Base-by-base conservation (phyloP, 2,888 invertebrate genomes). In the Craniophora ligustri region DNA sequence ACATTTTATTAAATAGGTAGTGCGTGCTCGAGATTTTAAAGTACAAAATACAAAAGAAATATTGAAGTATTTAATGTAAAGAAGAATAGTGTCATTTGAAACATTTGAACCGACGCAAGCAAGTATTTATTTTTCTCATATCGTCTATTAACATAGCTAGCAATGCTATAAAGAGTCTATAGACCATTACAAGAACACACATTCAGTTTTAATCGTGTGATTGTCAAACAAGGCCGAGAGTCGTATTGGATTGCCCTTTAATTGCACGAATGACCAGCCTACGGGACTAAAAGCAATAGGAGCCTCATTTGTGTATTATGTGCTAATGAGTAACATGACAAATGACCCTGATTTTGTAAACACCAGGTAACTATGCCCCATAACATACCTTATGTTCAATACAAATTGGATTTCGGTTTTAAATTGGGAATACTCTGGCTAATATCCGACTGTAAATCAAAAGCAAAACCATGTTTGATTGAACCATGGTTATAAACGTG, bases 41-140 rank as follows among this genome's bases (percentile, higher is more conserved):
- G 1, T 8, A 21, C 1, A 19, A 4, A 21, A 21, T 21, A 34
- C 4, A 15, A 2, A 5, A 2, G 10, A 15, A 16, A 30, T n/a
- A 7, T 13, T 31, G 5, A 39, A 8, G 6, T 40, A 15, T 5
- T 35, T 38, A 15, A 14, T n/a, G 10, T 8, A 11, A 28, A 56
- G 13, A 10, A 42, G 67, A 67, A 67, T 67, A 65, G 31, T 30
- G 40, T 34, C 4, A 26, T 10, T 21, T 31, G 30, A 53, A 31
- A 57, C 30, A 30, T 48, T 36, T 21, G 44, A 28, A 36, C 32
- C 42, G 58, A 54, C 35, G 49, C 23, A 23, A 39, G 15, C 26
- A 32, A n/a, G 28, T 68, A 42, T 64, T 68, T 68, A 60, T 34
- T 36, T 56, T 56, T 56, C 31, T 42, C 21, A 60, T 67, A 47